Base-by-base conservation (phyloP, 2,888 invertebrate genomes). In the Drosophila neonasuta region DNA sequence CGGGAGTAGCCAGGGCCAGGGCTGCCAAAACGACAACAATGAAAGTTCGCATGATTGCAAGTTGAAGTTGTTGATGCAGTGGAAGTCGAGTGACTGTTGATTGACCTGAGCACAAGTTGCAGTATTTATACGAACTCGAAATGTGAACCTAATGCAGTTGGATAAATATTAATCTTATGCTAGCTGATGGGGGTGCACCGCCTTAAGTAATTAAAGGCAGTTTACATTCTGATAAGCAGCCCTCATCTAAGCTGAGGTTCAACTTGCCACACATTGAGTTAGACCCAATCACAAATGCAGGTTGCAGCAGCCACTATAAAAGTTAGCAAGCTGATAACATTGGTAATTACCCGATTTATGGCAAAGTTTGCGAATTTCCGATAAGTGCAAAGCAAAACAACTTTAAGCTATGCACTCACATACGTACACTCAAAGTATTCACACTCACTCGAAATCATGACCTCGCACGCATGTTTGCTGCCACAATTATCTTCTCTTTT, bases 381-480 rank as follows among this genome's bases (percentile, higher is more conserved):
- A 4, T 13, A 34, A 36, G 11, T 10, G 29, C 36, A 6, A 41
- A n/a, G 7, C 29, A 49, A 9, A 34, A 5, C 24, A 15, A 29
- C 9, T 29, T 13, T 13, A 46, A 46, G 45, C 45, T 11, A 48
- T 56, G 20, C 11, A 1, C 6, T 42, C 10, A 34, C 9, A 34
- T 17, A 55, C 36, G 4, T 3, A n/a, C 29, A 62, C 45, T 41
- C 45, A 46, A 30, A 30, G 30, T 15, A 51, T 36, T 55, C 36
- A 45, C 11, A 55, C 39, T 41, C 39, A 10, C 10, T 10, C 50
- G 17, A 39, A 59, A 46, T 59, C 50, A 60, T 72, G 68, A 77
- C 77, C 77, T 58, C 73, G 68, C 74, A 74, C 74, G 74, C 74
- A 74, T 75, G 54, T 75, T 72, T 68, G 49, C 61, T 46, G 64